Base-by-base conservation (phyloP, 2,113 vertebrate species). In the Galbula dea region DNA sequence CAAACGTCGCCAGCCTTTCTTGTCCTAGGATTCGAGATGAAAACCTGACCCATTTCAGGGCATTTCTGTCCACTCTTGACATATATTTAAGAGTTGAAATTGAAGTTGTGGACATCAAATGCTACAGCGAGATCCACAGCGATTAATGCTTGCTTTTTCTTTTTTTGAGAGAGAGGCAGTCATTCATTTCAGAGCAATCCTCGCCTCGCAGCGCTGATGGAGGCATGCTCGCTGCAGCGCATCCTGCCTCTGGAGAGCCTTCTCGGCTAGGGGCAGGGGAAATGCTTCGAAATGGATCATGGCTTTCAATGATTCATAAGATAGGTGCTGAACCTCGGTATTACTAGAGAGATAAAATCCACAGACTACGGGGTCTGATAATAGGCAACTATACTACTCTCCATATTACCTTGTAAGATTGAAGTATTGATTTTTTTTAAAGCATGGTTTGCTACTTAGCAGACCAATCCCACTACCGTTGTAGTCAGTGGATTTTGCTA, bases 361-460 rank as follows among this genome's bases (percentile, higher is more conserved):
- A 57, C 75, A 49, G 75, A 11, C 82, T 63, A 18, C 5, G 48
- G 65, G 85, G 36, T 39, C 61, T 69, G 59, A 67, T 92, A 92
- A 94, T 92, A 85, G 84, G 78, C 71, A 91, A 48, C 83, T 85
- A 45, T 46, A 55, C 81, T 59, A 92, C 86, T 95, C 80, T 67
- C 91, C 87, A 16, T 83, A 96, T 93, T 94, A 72, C 82, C 82
- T 63, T 86, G 78, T 91, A 92, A 94, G 94, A 94, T 83, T 86
- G 89, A 86, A 85, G 82, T 86, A 96, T 96, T 88, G 91, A 95
- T 96, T 95, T 96, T 95, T 93, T 95, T 93, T 89, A 91, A 88
- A 95, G 92, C 93, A 83, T 74, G 92, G 90, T 89, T 93, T 94
- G 90, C 90, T 95, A 86, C 88, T 96, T 90, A 88, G 93, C 85